These are phyloP conservation scores for Melanargia galathea DNA, from an alignment of 2,888 invertebrate species.

Conservation along the genomic window DNA sequence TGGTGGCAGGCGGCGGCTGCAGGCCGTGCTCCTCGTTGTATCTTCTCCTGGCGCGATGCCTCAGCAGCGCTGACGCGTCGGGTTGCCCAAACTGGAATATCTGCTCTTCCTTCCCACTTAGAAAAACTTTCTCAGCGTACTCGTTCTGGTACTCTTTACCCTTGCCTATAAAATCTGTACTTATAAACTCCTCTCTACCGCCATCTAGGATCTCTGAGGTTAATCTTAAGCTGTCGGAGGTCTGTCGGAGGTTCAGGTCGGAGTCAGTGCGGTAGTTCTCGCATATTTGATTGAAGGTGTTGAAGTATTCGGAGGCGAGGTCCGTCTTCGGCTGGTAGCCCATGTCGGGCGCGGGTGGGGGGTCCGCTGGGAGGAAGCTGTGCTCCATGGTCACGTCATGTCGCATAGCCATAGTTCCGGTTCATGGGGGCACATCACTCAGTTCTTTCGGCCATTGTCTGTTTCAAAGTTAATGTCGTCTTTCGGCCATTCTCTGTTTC, in stretches of 20 bases:
- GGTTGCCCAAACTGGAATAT: slow-evolving; percentile 84
- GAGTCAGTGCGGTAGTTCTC: slow-evolving; percentile 69
- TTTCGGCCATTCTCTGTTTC: slow-evolving; percentile 24
- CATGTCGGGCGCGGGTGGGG: slow-evolving; percentile 75
- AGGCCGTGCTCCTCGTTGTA: slow-evolving; percentile 73
- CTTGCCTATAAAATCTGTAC: slow-evolving; percentile 46
- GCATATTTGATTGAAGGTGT: slow-evolving; percentile 76
- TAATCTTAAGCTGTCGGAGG: slow-evolving; percentile 67
- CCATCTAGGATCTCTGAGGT: slow-evolving; percentile 67
- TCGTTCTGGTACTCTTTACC: slow-evolving; percentile 39
- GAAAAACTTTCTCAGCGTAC: slow-evolving; percentile 72
- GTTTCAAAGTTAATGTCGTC: slow-evolving; percentile 3
- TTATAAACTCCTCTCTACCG: slow-evolving; percentile 50
- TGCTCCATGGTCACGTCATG: slow-evolving; percentile 73
- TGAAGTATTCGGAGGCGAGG: slow-evolving; percentile 73
- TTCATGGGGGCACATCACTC: slow-evolving; percentile 24
- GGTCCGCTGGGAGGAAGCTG: slow-evolving; percentile 80
- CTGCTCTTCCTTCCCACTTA: slow-evolving; percentile 65
- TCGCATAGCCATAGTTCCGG: slow-evolving; percentile 62
- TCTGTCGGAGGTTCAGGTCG: slow-evolving; percentile 65
- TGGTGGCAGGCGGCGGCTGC: slow-evolving; percentile 68
- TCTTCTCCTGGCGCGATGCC: slow-evolving; percentile 73
- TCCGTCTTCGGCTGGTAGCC: slow-evolving; percentile 66
- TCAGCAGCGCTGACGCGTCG: slow-evolving; percentile 78
- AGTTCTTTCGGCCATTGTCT: slow-evolving; percentile 28